phyloP scores from a whole-genome alignment of 2,113 vertebrate species.

The Steatornis caripensis region DNA sequence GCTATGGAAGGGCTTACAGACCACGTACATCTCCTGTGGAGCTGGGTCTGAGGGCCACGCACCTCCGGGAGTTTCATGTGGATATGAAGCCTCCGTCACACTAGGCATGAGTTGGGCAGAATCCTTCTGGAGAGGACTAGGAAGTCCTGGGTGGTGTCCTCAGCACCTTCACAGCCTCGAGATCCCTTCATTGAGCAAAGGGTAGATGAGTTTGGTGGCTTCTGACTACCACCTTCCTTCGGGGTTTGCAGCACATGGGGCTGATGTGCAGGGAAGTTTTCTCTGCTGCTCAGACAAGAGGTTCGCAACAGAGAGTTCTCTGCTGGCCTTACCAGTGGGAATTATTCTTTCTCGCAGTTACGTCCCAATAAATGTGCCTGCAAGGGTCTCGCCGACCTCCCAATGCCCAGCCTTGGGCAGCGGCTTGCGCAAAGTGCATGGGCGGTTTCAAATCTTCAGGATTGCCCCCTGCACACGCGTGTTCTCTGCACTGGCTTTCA shows the following conservation, averaged over 20 bases:
- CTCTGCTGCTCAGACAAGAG: neutral
- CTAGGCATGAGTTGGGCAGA: neutral
- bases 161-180: neutral
- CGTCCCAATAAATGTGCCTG: neutral
- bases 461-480: fast-evolving
- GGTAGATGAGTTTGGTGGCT: neutral
- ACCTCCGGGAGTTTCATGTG: fast-evolving
- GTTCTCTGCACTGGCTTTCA: neutral
- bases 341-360: neutral
- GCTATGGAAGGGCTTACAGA: neutral
- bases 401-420: neutral
- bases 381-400: neutral
- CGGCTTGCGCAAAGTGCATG: neutral
- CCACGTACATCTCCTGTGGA: neutral
- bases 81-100: neutral
- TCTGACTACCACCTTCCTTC: neutral
- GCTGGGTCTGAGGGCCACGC: neutral
- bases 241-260: neutral
- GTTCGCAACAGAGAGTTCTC: neutral
- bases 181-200: neutral
- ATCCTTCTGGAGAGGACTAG: neutral
- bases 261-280: neutral
- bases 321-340: neutral
- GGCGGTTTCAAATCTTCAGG: neutral
- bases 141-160: neutral